These are phyloP conservation scores for Psylliodes chrysocephalus DNA, from an alignment of 2,888 invertebrate species.

Conservation along the genomic window DNA sequence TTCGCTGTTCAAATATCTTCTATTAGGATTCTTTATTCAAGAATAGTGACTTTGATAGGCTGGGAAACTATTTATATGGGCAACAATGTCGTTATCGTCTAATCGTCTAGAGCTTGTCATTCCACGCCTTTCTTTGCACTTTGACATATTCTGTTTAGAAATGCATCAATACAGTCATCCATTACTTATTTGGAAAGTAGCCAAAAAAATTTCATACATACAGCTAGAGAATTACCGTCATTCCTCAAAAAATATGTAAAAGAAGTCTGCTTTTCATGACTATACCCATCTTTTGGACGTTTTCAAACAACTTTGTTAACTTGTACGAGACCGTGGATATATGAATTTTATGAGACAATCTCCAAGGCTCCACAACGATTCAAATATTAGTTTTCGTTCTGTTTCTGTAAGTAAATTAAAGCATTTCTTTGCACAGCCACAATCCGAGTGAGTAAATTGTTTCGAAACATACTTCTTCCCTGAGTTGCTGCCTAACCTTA, in stretches of 20 bases:
- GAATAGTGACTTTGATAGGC: conserved; percentile 48
- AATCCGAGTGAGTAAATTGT: too few relatives aligned
- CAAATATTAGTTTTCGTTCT: conserved; percentile 42
- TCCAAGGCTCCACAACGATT: conserved; percentile 41
- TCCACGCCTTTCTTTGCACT: conserved; percentile 16
- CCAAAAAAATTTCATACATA: conserved; percentile 38
- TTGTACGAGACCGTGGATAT: too few relatives aligned
- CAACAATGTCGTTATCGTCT: conserved; percentile 44
- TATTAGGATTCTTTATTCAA: conserved; percentile 46
- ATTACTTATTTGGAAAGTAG: conserved; percentile 30
- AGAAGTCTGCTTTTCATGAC: conserved; percentile 36
- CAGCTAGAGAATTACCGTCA: conserved; percentile 30
- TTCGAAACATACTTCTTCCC: too few relatives aligned
- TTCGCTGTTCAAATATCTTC: conserved; percentile 45
- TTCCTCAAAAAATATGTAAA: conserved; percentile 32
- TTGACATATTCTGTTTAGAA: conserved; percentile 12
- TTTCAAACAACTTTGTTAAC: conserved; percentile 39
- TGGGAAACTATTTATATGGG: conserved; percentile 47
- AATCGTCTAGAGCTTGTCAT: conserved; percentile 39
- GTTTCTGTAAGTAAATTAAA: conserved; percentile 15
- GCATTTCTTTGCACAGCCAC: conserved; percentile 46
- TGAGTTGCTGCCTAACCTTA: too few relatives aligned
- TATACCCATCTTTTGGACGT: conserved; percentile 43
- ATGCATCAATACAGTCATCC: conserved; percentile 24
- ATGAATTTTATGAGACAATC: conserved; percentile 45